Percentiles rank a stretch among this genome's conserved stretches.
Conservation (phyloP, 2,797 vertebrate genomes). For the Aulostomus chinensis region DNA sequence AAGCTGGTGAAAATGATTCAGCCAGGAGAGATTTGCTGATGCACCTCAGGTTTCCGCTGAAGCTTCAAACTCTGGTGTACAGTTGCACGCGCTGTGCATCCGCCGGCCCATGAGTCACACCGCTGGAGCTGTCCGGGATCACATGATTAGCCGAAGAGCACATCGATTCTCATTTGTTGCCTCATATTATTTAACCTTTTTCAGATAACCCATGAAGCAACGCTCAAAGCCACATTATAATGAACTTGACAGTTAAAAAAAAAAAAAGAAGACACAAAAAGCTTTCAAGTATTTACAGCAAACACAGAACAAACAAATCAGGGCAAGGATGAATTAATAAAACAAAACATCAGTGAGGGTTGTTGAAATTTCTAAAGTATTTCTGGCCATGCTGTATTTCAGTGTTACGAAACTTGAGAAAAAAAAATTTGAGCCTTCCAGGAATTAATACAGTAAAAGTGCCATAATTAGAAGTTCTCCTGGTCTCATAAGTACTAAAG, state of each 20-base stretch:
- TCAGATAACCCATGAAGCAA: too few species aligned
- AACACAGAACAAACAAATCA: neutral
- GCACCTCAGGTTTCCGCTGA: slow-evolving; percentile 30
- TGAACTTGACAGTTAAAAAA: too few species aligned
- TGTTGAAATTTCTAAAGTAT: too few species aligned
- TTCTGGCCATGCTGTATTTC: too few species aligned
- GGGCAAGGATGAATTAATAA: neutral
- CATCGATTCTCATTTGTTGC: neutral
- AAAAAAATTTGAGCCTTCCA: too few species aligned
- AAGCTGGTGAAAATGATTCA: slow-evolving; percentile 33
- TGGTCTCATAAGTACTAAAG: too few species aligned
- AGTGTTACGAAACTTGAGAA: too few species aligned
- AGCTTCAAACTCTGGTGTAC: slow-evolving; percentile 38
- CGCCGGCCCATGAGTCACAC: slow-evolving; percentile 24
- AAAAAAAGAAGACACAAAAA: too few species aligned
- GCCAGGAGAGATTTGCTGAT: slow-evolving; percentile 8
- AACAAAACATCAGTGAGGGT: too few species aligned
- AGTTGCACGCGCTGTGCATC: slow-evolving; percentile 27
- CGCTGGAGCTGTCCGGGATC: slow-evolving; percentile 6
- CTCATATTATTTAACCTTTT: neutral
- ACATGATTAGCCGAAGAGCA: slow-evolving; percentile 12
- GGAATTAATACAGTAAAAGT: too few species aligned
- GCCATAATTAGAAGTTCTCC: too few species aligned
- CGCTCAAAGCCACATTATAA: too few species aligned
- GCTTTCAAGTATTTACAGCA: neutral